Evolutionary conservation across 2,797 vertebrate species (phyloP).

Genomic region (Chaenodraco wilsoni): DNA sequence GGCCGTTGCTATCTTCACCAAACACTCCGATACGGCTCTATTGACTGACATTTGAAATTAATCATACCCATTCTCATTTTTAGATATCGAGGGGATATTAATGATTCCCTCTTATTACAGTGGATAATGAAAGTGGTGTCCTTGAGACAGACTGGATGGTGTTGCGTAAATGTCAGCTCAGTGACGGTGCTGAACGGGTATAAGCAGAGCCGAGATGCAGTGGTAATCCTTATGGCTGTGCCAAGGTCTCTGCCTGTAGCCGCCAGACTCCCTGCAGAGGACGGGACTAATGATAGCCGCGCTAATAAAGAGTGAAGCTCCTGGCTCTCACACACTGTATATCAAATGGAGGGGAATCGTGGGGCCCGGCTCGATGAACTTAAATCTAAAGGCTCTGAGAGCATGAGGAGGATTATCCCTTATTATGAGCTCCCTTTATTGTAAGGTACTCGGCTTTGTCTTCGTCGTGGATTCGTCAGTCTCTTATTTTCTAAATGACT

Average conservation of each 20-base stretch:
- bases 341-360: conserved; percentile 61
- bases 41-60: conserved; percentile 73
- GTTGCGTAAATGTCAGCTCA: conserved; percentile 76
- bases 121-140: conserved; percentile 73
- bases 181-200: conserved; percentile 21
- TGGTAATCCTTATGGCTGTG: conserved; percentile 70
- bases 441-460: conserved; percentile 51
- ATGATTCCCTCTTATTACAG: conserved; percentile 67
- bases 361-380: conserved; percentile 65
- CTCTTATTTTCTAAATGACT: conserved; percentile 24
- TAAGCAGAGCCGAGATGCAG: conserved; percentile 41
- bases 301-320: conserved; percentile 75
- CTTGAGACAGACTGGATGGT: conserved; percentile 67
- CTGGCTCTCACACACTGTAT: conserved; percentile 50
- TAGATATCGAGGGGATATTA: conserved; percentile 63
- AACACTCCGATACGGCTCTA: conserved; percentile 44
- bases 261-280: conserved; percentile 71
- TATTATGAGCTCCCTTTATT: conserved; percentile 67
- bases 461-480: conserved; percentile 28
- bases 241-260: conserved; percentile 64
- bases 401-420: conserved; percentile 69
- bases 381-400: conserved; percentile 65
- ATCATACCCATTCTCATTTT: conserved; percentile 60
- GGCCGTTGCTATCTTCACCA: conserved; percentile 32
- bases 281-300: conserved; percentile 64